These are phyloP conservation scores for Limenitis arthemis DNA, from an alignment of 2,888 invertebrate genomes.

Conservation along the genomic window DNA sequence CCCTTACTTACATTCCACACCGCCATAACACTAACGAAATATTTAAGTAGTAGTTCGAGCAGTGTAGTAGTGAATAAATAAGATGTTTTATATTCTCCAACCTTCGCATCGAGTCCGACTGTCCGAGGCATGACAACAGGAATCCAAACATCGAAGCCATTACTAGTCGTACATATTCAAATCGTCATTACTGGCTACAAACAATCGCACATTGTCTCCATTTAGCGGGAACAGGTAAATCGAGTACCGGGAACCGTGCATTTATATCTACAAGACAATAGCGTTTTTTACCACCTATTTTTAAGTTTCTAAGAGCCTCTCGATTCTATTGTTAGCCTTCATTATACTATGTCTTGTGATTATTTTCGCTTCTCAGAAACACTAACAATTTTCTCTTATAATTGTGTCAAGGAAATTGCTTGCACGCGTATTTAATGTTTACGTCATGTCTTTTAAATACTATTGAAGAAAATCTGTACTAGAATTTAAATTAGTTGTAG, in stretches of 20 bases:
- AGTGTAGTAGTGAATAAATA: too few species aligned
- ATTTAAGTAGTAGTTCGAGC: too few species aligned
- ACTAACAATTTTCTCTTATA: conserved; percentile 12
- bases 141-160: neutral
- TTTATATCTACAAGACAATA: conserved; percentile 58
- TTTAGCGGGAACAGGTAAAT: conserved; percentile 48
- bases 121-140: neutral
- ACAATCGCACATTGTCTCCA: conserved; percentile 52
- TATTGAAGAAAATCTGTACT: too few species aligned
- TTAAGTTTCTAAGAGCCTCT: conserved; percentile 34
- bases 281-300: conserved; percentile 42
- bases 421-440: neutral
- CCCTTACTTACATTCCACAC: too few species aligned
- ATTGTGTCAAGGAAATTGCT: conserved; percentile 19
- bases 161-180: conserved; percentile 4
- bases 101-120: too few species aligned
- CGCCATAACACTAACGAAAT: too few species aligned
- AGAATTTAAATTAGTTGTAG: too few species aligned
- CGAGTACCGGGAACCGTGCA: conserved; percentile 47
- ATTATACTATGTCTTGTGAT: conserved; percentile 33
- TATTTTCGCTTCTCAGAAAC: conserved; percentile 17
- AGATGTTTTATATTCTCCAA: too few species aligned
- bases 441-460: neutral
- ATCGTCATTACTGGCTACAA: conserved; percentile 6
- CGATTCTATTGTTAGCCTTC: conserved; percentile 42